Evolutionary conservation across 1,140 invertebrate species (phyloP).

Genomic region (Heterodera carotae): DNA sequence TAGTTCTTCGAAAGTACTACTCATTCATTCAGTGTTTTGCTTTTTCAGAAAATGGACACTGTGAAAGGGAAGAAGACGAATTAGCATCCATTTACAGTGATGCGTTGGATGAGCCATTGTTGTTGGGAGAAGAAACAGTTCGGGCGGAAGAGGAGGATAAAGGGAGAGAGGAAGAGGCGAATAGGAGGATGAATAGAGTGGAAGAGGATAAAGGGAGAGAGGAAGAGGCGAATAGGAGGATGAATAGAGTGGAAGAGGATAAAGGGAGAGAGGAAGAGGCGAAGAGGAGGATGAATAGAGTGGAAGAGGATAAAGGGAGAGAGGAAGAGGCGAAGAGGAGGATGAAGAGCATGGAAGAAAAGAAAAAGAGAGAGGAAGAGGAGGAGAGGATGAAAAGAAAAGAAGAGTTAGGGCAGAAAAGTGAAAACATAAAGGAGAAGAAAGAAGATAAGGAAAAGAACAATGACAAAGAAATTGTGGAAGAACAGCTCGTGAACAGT

Average conservation of each 20-base stretch:
- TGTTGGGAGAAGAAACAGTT: not conserved
- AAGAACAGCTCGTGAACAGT: slow-evolving; percentile 20
- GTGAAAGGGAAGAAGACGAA: slow-evolving; percentile 15
- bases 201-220: not conserved
- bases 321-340: not conserved
- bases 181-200: not conserved
- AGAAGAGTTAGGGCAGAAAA: not conserved
- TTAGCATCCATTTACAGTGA: slow-evolving; percentile 23
- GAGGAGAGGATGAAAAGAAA: not conserved
- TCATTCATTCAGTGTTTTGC: too few relatives aligned
- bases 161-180: not conserved
- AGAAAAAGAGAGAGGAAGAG: not conserved
- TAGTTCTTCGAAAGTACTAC: too few relatives aligned
- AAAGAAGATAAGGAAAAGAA: not conserved
- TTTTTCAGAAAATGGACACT: not conserved
- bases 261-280: not conserved
- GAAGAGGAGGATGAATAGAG: too few relatives aligned
- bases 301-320: not conserved
- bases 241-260: not conserved
- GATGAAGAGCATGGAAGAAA: not conserved
- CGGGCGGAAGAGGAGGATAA: not conserved
- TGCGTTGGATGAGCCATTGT: slow-evolving; percentile 16
- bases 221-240: slow-evolving; percentile 1
- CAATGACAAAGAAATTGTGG: not conserved
- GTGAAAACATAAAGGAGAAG: not conserved